Percentiles rank a stretch among this genome's conserved stretches.
phyloP scores from a whole-genome alignment of 2,113 vertebrate genomes.

The Girardinichthys multiradiatus region DNA sequence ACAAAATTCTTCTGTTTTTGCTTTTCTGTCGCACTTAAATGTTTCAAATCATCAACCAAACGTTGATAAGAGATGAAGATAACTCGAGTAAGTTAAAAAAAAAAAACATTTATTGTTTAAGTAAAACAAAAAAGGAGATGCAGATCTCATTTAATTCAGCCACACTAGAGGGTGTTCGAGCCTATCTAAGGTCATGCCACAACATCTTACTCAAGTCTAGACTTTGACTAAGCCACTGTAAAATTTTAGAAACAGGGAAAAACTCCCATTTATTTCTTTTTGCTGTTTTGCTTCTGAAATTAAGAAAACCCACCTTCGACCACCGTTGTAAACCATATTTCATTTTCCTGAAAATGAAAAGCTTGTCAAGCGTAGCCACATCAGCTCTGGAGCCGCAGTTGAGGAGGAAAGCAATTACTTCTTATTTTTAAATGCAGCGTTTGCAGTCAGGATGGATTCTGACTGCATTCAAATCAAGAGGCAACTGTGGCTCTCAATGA shows the following conservation, averaged over 20 bases:
- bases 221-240: not conserved
- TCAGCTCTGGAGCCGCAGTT: not conserved
- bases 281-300: not conserved
- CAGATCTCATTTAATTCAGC: not conserved
- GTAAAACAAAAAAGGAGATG: too few relatives aligned
- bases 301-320: not conserved
- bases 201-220: not conserved
- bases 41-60: not conserved
- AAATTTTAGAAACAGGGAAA: not conserved
- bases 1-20: not conserved
- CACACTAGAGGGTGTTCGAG: not conserved
- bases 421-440: not conserved
- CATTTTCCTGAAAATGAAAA: constrained; percentile 5
- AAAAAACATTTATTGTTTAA: not conserved
- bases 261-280: not conserved
- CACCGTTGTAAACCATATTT: not conserved
- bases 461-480: not conserved
- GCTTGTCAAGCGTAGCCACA: not conserved
- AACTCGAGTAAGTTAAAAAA: not conserved
- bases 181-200: not conserved
- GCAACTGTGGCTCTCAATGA: not conserved
- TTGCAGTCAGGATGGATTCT: not conserved
- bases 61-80: not conserved
- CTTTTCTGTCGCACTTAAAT: not conserved
- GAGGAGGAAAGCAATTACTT: constrained; percentile 16